Conservation (phyloP, 2,113 vertebrate species). For the Tylochromis polylepis region DNA sequence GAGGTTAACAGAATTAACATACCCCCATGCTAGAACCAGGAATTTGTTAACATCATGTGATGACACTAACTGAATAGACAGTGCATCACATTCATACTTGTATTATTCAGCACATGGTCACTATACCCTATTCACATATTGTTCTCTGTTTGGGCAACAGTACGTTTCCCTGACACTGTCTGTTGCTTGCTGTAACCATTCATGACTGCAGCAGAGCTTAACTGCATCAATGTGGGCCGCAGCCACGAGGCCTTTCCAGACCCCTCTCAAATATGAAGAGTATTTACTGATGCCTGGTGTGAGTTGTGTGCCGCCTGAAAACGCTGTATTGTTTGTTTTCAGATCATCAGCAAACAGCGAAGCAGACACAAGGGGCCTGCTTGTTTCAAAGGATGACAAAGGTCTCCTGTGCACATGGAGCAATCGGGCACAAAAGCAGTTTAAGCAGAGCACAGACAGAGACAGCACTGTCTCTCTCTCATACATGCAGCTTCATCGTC, state of each 20-base stretch:
- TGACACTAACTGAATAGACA: slow-evolving; percentile 31
- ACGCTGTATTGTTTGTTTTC: slow-evolving; percentile 66
- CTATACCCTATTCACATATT: slow-evolving; percentile 49
- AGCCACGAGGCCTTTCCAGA: slow-evolving; percentile 46
- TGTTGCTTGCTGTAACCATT: slow-evolving; percentile 37
- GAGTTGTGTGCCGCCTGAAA: slow-evolving; percentile 47
- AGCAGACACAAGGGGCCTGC: slow-evolving; percentile 42
- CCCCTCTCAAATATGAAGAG: slow-evolving; percentile 45
- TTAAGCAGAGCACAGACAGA: slow-evolving; percentile 41
- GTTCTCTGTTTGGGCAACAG: slow-evolving; percentile 49
- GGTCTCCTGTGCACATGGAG: slow-evolving; percentile 38
- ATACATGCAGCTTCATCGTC: slow-evolving; percentile 39
- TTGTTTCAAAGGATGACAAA: slow-evolving; percentile 60
- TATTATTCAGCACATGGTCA: slow-evolving; percentile 46
- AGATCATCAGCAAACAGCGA: slow-evolving; percentile 67
- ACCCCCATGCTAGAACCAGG: not conserved
- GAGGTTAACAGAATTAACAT: slow-evolving; percentile 2
- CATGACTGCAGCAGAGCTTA: slow-evolving; percentile 33
- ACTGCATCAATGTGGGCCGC: slow-evolving; percentile 45
- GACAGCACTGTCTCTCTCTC: slow-evolving; percentile 39
- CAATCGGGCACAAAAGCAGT: slow-evolving; percentile 53
- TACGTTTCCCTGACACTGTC: slow-evolving; percentile 56
- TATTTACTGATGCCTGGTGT: slow-evolving; percentile 38
- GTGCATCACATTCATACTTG: slow-evolving; percentile 36
- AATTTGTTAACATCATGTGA: slow-evolving; percentile 18